Evolutionary conservation across 2,888 invertebrate genomes (phyloP).

Genomic region (Acanthosepion esculentum): DNA sequence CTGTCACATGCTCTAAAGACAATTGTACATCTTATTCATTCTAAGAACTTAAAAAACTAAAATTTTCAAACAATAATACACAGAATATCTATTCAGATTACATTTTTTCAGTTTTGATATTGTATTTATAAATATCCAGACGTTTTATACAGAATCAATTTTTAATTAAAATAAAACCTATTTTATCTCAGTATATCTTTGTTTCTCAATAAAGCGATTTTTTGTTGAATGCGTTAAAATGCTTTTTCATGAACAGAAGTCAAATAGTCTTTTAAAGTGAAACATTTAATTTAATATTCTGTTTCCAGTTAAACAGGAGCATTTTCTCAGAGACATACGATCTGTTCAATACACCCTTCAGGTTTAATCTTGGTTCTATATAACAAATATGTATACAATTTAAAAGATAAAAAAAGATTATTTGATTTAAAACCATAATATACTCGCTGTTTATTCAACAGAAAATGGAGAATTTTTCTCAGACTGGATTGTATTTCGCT

Average conservation of each 20-base stretch:
- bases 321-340: no score
- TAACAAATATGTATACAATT: not conserved
- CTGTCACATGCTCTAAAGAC: not conserved
- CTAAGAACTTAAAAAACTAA: not conserved
- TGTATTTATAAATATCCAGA: not conserved
- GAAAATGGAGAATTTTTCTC: constrained; percentile 14
- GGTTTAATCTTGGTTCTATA: not conserved
- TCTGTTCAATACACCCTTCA: not conserved
- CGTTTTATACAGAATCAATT: not conserved
- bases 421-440: not conserved
- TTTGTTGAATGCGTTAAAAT: not conserved
- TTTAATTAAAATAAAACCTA: not conserved
- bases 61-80: not conserved
- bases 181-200: not conserved
- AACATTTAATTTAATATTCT: not conserved
- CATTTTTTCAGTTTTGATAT: not conserved
- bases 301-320: not conserved
- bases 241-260: not conserved
- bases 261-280: not conserved
- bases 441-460: not conserved
- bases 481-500: not conserved
- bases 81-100: not conserved
- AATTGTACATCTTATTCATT: not conserved
- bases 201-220: not conserved
- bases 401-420: not conserved